Conservation (phyloP, 1,140 invertebrate species). For the Drosophila teissieri region DNA sequence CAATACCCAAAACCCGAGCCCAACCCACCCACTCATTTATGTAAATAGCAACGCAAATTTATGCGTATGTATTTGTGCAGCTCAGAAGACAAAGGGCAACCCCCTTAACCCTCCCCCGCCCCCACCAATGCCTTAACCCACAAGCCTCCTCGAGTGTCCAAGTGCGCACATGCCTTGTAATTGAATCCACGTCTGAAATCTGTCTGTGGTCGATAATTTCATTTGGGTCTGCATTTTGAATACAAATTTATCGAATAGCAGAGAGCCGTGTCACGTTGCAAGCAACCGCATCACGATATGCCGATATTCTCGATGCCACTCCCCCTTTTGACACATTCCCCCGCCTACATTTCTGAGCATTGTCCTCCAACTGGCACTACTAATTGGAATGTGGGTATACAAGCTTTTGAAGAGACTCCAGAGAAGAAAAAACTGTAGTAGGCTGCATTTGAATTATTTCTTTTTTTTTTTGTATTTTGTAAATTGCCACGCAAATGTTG, state of each 20-base stretch:
- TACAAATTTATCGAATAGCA: constrained; percentile 65
- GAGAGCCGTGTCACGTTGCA: constrained; percentile 25
- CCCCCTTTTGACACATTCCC: constrained; percentile 11
- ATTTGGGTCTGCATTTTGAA: constrained; percentile 71
- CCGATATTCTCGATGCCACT: constrained; percentile 11
- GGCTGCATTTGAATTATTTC: too few species aligned
- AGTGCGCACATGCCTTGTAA: constrained; percentile 63
- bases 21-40: constrained; percentile 38
- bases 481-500: too few species aligned
- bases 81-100: constrained; percentile 54
- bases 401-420: not conserved
- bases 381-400: constrained; percentile 25
- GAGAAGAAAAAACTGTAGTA: too few species aligned
- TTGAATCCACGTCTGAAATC: constrained; percentile 81
- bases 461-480: too few species aligned
- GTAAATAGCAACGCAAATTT: constrained; percentile 63
- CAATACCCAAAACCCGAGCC: not conserved
- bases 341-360: constrained; percentile 7
- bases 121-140: not conserved
- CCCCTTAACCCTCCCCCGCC: constrained; percentile 14
- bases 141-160: constrained; percentile 35
- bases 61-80: constrained; percentile 56
- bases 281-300: constrained; percentile 39
- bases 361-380: constrained; percentile 13
- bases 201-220: constrained; percentile 80